phyloP scores from a whole-genome alignment of 2,113 vertebrate genomes.

The Rhodinocichla rosea region DNA sequence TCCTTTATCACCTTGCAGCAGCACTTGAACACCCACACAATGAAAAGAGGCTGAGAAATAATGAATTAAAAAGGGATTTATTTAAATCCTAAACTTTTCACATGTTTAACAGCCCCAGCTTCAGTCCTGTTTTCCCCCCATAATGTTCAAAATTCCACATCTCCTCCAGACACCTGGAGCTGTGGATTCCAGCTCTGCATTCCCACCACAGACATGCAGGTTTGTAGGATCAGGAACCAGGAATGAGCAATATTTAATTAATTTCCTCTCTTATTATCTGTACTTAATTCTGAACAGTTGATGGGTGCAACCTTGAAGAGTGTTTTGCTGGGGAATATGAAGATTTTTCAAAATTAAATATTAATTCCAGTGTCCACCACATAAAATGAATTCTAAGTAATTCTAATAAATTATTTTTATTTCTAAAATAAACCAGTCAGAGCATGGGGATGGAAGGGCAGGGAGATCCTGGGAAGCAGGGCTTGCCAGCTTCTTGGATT shows the following conservation, averaged over 20 bases:
- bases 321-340: not conserved
- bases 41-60: not conserved
- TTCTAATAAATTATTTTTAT: not conserved
- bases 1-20: not conserved
- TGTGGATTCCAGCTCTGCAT: not conserved
- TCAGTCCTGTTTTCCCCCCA: not conserved
- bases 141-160: not conserved
- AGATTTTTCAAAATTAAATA: not conserved
- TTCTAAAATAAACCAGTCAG: not conserved
- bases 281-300: not conserved
- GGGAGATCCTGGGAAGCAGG: not conserved
- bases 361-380: not conserved
- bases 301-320: not conserved
- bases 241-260: not conserved
- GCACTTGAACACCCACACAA: not conserved
- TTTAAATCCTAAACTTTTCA: not conserved
- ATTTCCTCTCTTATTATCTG: not conserved
- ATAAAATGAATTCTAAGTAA: not conserved
- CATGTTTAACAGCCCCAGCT: not conserved
- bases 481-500: not conserved
- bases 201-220: fast-evolving
- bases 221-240: not conserved
- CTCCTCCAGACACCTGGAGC: not conserved
- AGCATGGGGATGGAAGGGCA: not conserved
- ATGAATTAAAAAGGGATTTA: not conserved